Evolutionary conservation across 2,797 vertebrate species (phyloP), one percentile per base, ranked within the genome.

Genomic region (Sebastes hubbsi): DNA sequence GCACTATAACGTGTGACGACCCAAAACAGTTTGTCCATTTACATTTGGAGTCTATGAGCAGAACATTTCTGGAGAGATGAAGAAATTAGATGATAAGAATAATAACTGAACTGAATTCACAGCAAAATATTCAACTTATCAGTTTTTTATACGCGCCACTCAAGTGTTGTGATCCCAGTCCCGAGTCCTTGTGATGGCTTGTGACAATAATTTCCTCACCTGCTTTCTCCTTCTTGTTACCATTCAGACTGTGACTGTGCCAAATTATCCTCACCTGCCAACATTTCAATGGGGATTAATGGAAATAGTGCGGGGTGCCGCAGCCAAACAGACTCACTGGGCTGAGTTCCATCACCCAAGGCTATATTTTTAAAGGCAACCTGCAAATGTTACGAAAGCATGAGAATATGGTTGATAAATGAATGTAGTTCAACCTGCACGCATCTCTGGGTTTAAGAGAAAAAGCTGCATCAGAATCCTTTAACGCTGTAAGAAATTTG

Each of bases 201-300:
- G 68, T 81, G 80, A 90, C 80, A 85, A 83, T 72, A 70, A 78
- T 86, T 86, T 83, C 56, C 58, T 80, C 36, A 58, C 69, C 76
- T 70, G 72, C 55, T 77, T 86, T 84, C 58, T 89, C 83, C 62
- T 68, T 77, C 72, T 86, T 91, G 80, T 88, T 89, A 73, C 81
- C 69, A 81, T 91, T 89, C 78, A 82, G 73, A 72, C 78, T 22
- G 32, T 54, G 68, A 87, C 82, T 79, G 74, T 83, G 81, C 83
- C 79, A 90, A 88, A 87, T 91, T 90, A 89, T 87, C 80, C 87
- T 83, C 87, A 91, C 88, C 86, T 92, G 88, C 87, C 91, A 91
- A 88, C 14, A 88, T 82, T 85, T 90, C 82, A 88, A 89, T 84
- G 64, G 80, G 89, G 86, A 92, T 92, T 89, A 93, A 93, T 91